Base-by-base conservation (phyloP, 2,113 vertebrate genomes). In the Delphinapterus leucas region DNA sequence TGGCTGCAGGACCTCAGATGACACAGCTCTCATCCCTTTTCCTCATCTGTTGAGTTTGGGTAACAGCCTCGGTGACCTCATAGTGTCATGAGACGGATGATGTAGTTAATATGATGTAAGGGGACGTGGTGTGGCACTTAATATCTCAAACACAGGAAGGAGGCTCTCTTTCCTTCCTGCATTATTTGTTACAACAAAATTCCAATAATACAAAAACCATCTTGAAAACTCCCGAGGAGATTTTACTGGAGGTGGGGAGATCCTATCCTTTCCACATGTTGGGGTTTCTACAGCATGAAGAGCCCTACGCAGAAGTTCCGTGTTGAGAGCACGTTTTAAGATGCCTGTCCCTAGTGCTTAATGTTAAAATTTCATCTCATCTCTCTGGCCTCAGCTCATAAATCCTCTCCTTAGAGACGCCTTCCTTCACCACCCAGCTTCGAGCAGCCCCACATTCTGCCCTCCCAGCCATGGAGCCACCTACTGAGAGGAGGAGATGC, bases 191-290 rank as follows among this genome's bases (percentile, higher is more conserved):
- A 80, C 36, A 55, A 26, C 47, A 41, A 70, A 61, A 77, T 70
- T 77, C 49, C 49, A 70, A 25, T 67, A 87, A 70, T 70, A 49
- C 47, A n/a, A 67, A 95, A 70, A 61, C 36, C 49, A 61, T 93
- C 36, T 25, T 81, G 58, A 74, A 61, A 93, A 55, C 28, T 71
- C 47, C 71, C 44, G 8, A 58, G 61, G 38, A 20, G 28, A n/a
- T 18, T 95, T 77, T 76, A 55, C 23, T 20, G 23, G 65, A 68
- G 44, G 21, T 6, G 28, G 25, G n/a, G 11, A 55, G 38, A 80
- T n/a, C 53, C 31, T 70, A 8, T 28, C 53, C 86, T 71, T 85
- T 41, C 36, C 82, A 71, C 41, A 85, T 36, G 21, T 12, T 90
- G 44, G 6, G 23, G 26, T 89, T 73, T 68, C 20, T 49, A 8